Evolutionary conservation across 2,113 vertebrate genomes (phyloP), one percentile per base, ranked within the genome.

Genomic region (Brachypodius melanocephalos): DNA sequence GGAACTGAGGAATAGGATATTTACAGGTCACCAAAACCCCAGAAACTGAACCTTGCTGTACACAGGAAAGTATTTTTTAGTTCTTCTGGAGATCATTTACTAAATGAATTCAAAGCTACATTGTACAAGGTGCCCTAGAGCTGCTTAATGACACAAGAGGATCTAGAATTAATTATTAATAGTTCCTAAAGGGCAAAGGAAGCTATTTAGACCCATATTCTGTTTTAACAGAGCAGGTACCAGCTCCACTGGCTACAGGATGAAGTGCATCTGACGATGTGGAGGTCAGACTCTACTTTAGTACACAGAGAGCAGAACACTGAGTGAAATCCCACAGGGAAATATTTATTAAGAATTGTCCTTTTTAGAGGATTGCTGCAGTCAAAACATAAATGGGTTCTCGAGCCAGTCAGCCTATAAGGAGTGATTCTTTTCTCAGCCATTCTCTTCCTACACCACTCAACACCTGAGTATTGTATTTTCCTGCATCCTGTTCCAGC

Each of bases 91-190:
- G 78, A 67, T 86, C 87, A 63, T 22, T 77, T 90, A 81, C 54
- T 51, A 75, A 59, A 65, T 52, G 65, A 90, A 79, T 85, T 86
- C 85, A 90, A 68, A 95, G 71, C 71, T 66, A 42, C 14, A 26
- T 43, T 57, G 51, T 55, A 77, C 83, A 80, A 88, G 91, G 73
- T 87, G 66, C 54, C 91, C 77, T 86, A 75, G 88, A 78, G 91
- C 90, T 76, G 94, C 79, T 86, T 90, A 63, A 73, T 67, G 78
- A 51, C 32, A 84, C 85, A 79, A 69, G 71, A 91, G 38, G n/a
- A 77, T 83, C 61, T 80, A 74, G 55, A 88, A 94, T 96, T 88
- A 94, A 95, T 94, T 90, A 93, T 96, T 97, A 90, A 97, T 93
- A 46, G 40, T 58, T 73, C 63, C 38, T 82, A 87, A 66, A 90